Conservation (phyloP, 2,113 vertebrate genomes). For the Plecturocebus donacophilus region DNA sequence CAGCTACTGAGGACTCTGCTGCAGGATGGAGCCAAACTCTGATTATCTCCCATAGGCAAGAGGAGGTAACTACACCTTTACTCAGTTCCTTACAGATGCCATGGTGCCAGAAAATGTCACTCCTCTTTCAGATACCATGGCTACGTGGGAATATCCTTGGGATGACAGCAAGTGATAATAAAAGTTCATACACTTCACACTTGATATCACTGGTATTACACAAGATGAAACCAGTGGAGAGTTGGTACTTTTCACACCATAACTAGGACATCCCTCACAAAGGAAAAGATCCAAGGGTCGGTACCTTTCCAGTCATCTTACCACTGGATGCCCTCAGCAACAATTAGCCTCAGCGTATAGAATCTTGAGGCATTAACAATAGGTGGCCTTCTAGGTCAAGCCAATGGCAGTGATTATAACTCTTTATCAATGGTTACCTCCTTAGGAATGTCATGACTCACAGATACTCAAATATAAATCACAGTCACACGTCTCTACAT, state of each 20-base stretch:
- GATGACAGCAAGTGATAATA: neutral
- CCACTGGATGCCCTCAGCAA: neutral
- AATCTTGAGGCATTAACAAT: neutral
- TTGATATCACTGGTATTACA: neutral
- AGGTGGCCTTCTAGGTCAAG: neutral
- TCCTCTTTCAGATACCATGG: neutral
- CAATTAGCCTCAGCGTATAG: neutral
- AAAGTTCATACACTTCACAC: neutral
- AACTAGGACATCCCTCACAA: neutral
- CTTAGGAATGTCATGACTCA: neutral
- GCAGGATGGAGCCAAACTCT: neutral
- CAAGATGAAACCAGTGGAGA: neutral
- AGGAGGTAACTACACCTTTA: rapidly evolving
- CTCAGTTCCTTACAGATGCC: neutral
- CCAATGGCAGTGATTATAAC: neutral
- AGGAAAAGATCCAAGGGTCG: neutral
- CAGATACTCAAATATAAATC: neutral
- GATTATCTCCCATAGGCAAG: neutral
- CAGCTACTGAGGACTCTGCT: neutral
- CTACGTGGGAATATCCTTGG: neutral
- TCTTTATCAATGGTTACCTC: neutral
- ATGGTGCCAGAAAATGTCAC: neutral
- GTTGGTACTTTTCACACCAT: neutral
- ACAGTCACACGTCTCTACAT: neutral
- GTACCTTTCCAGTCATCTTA: neutral